Evolutionary conservation across 2,113 vertebrate genomes (phyloP).

Genomic region (Caretta caretta): DNA sequence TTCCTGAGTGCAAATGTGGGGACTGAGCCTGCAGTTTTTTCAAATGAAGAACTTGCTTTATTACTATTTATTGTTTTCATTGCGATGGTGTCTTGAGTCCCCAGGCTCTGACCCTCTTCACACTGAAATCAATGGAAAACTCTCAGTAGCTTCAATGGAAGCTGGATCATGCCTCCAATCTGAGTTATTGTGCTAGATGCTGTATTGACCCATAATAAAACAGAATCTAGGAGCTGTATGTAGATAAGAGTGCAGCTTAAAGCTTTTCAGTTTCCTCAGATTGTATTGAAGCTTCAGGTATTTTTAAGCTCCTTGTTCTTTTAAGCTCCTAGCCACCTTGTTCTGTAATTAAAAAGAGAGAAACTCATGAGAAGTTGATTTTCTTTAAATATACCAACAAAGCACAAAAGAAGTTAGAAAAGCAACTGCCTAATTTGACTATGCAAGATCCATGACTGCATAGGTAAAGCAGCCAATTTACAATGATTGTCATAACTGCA

Average conservation of each 20-base stretch:
- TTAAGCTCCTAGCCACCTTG: neutral
- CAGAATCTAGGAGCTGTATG: neutral
- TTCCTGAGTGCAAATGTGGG: neutral
- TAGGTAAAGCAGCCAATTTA: neutral
- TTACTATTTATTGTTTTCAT: neutral
- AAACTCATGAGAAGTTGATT: neutral
- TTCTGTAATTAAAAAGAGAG: neutral
- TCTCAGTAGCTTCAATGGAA: slow-evolving; percentile 10
- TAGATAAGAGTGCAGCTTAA: neutral
- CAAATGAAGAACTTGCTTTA: slow-evolving; percentile 9
- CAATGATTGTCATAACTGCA: neutral
- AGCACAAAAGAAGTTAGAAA: neutral
- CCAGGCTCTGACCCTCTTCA: neutral
- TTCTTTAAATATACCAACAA: neutral
- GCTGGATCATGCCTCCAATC: neutral
- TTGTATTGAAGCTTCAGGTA: neutral
- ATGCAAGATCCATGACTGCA: neutral
- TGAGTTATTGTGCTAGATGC: neutral
- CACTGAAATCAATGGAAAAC: neutral
- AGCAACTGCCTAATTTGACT: neutral
- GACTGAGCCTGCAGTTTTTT: slow-evolving; percentile 39
- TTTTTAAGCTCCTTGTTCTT: neutral
- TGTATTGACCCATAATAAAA: neutral
- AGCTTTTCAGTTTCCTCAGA: neutral
- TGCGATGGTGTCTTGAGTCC: neutral